Evolutionary conservation across 1,140 invertebrate genomes (phyloP), one percentile per base, ranked within the genome.

Genomic region (Drosophila pallidifrons): DNA sequence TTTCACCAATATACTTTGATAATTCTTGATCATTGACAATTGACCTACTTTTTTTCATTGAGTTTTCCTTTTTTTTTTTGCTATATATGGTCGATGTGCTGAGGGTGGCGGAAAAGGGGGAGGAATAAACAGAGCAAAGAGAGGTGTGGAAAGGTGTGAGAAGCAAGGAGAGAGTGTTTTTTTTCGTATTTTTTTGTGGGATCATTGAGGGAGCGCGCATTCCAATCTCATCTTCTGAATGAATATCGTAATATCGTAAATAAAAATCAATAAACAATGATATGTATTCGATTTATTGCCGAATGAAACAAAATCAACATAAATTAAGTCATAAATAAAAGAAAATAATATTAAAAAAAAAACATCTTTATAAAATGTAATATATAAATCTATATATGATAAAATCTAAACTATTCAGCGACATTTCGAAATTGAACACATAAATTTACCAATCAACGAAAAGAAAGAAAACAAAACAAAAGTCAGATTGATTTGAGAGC

Each of bases 211-310:
- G 20, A 25, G 20, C 20, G 20, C 8, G 54, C 15, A 41, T 41
- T 1, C 13, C 0, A 46, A 46, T 60, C 16, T 16, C 63, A 54
- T n/a, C 25, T 8, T 43, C 38, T n/a, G 25, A 20, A 41, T 57
- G 30, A 35, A 52, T 6, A 30, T 30, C 35, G 35, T 25, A 8
- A 38, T 10, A 8, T 0, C 11, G 4, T 43, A 58, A 43, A 51
- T 68, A 79, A 66, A 67, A 87, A 60, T 46, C 70, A 60, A 71
- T 20, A 79, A 87, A 87, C 72, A 82, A 80, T 82, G 77, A 88
- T 87, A 87, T 87, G 83, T 82, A 82, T 87, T 88, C 69, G 64
- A 66, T 82, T 82, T 82, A 87, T 88, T 88, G 76, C 69, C 83
- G 73, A 77, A 76, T 66, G 32, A 75, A 70, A 47, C 68, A 76